A percentile compares a stretch with the other conserved stretches of the same genome.
Evolutionary conservation across 2,113 vertebrate species (phyloP).

Genomic region (Dicaeum eximium): DNA sequence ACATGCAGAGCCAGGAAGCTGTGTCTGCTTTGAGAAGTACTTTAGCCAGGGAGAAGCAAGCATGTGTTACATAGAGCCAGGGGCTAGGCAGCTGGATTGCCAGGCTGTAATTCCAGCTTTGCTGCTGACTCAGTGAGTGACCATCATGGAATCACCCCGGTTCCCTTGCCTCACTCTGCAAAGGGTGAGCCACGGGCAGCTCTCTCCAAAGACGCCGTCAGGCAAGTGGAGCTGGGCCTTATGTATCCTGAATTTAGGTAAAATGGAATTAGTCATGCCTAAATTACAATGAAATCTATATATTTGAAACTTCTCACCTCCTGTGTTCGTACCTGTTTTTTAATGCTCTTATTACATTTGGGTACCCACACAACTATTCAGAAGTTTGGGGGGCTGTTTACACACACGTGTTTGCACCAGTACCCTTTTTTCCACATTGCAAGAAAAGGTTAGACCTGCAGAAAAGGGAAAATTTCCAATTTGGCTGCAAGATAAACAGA

Average conservation of each 20-base stretch:
- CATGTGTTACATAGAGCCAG: background rate
- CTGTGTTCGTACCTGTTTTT: background rate
- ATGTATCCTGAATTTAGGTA: background rate
- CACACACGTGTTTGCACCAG: fast-evolving
- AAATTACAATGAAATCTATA: background rate
- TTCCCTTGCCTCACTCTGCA: background rate
- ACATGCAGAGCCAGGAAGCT: background rate
- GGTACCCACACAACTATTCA: background rate
- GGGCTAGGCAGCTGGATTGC: background rate
- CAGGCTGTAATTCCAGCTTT: background rate
- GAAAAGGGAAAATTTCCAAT: background rate
- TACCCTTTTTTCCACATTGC: fast-evolving
- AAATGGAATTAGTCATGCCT: background rate
- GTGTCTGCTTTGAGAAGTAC: background rate
- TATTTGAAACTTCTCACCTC: background rate
- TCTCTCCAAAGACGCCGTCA: fast-evolving
- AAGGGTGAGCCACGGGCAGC: background rate
- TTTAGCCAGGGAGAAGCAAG: background rate
- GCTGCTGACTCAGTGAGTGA: background rate
- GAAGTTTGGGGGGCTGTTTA: fast-evolving
- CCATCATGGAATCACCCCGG: fast-evolving
- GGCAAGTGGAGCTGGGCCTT: background rate
- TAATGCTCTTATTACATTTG: background rate
- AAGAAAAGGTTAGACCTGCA: background rate
- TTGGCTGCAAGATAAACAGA: background rate